Base-by-base conservation (phyloP, 2,888 invertebrate genomes). In the Brenthis daphne region DNA sequence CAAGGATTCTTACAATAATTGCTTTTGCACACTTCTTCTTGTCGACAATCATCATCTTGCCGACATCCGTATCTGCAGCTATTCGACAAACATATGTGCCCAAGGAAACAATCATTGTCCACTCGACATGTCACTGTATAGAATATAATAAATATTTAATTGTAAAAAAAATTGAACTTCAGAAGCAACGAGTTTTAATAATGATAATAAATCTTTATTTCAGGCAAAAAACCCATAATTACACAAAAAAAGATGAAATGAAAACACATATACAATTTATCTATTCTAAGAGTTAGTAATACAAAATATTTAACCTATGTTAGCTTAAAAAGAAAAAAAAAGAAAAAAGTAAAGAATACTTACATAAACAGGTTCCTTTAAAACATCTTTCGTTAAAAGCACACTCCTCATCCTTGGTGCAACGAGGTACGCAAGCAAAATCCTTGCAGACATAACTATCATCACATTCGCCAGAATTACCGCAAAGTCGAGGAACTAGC, bases 41-140 rank as follows among this genome's bases (percentile, higher is more conserved):
- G 96, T 75, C 96, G 96, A 84, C 98, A 98, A 82, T 98, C 98
- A 77, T 97, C 97, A 79, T 98, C 97, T 20, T 94, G 94, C 75
- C 97, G 95, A 82, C 98, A 98, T 53, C 98, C 98, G 76, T 96
- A 96, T 69, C 96, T 94, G 81, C 98, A 98, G 89, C 96, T 96
- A 79, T 97, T 97, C 79, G 95, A 95, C 68, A 97, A 88, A 80
- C 98, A 98, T 75, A 98, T 97, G 79, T 98, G 97, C 0, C 98
- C 98, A 69, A 98, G 92, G 94, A 98, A 98, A 79, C 98, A 98
- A 80, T 98, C 98, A 79, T 98, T 97, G 83, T 98, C 98, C 1
- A 97, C 95, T 60, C 97, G 95, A 81, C 98, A 98, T 3, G 98
- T 98, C 69, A 98, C 95, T 94, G 56, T 67, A 13, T 54, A 54